Evolutionary conservation across 1,140 invertebrate genomes (phyloP).

Genomic region (Trachymyrmex cornetzi): DNA sequence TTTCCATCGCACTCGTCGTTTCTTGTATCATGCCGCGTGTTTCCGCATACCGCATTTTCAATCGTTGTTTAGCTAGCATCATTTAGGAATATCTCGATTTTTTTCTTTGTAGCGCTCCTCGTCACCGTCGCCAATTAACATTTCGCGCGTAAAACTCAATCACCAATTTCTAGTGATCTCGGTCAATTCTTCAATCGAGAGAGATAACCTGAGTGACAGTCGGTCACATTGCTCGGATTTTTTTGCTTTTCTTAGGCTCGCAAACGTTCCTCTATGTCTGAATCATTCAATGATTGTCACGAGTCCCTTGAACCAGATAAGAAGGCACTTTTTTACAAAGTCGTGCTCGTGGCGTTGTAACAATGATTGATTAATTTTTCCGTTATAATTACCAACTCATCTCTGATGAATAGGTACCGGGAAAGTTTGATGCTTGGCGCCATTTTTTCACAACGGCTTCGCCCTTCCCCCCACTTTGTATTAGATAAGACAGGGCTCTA

Average conservation of each 20-base stretch:
- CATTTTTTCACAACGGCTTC: constrained; percentile 78
- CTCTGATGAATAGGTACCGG: neutral
- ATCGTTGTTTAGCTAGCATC: constrained; percentile 43
- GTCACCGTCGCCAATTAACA: neutral
- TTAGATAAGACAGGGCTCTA: constrained; percentile 11
- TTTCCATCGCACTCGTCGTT: neutral
- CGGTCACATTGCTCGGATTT: neutral
- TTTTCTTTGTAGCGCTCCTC: constrained; percentile 22
- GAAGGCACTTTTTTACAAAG: neutral
- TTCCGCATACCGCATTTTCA: neutral
- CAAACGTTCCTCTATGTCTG: neutral
- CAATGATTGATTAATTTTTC: neutral
- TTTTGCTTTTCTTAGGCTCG: neutral
- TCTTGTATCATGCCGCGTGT: neutral
- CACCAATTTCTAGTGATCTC: neutral
- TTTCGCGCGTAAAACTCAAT: constrained; percentile 72
- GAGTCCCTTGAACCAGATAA: neutral
- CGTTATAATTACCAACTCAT: constrained; percentile 4
- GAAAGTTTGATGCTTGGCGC: constrained; percentile 77
- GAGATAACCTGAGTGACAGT: neutral
- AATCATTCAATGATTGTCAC: neutral
- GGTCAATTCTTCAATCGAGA: neutral
- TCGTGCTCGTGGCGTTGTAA: neutral
- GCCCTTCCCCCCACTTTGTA: constrained; percentile 42
- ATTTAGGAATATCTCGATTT: constrained; percentile 32